Evolutionary conservation across 2,888 invertebrate species (phyloP).

Genomic region (Sphaeridia pumilis): DNA sequence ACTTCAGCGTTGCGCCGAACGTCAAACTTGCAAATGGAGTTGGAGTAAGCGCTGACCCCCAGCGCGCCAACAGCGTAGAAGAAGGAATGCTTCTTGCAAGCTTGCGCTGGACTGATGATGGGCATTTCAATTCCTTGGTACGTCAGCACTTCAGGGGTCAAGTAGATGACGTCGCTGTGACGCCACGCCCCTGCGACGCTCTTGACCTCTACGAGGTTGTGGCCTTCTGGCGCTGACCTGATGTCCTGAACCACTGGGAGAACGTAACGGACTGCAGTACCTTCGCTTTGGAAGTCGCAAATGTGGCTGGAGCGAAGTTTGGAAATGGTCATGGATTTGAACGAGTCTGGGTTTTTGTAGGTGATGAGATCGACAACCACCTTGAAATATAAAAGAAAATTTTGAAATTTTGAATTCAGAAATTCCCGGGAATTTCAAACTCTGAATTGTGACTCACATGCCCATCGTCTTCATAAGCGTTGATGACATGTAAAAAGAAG

Average conservation of each 20-base stretch:
- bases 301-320: conserved; percentile 8
- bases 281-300: conserved; percentile 9
- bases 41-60: conserved; percentile 37
- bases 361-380: conserved; percentile 14
- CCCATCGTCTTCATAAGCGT: conserved; percentile 42
- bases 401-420: neutral
- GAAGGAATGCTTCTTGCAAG: conserved; percentile 41
- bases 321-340: conserved; percentile 8
- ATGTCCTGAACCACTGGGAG: conserved; percentile 10
- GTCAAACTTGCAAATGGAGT: conserved; percentile 37
- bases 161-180: conserved; percentile 34
- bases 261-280: conserved; percentile 15
- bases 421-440: neutral
- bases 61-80: conserved; percentile 42
- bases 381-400: conserved; percentile 1
- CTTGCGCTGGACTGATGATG: conserved; percentile 41
- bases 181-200: conserved; percentile 39
- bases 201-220: conserved; percentile 40
- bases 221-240: conserved; percentile 36
- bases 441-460: conserved; percentile 21
- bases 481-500: conserved; percentile 46
- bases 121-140: conserved; percentile 43
- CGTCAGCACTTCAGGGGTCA: conserved; percentile 35
- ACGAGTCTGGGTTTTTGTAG: conserved; percentile 12
- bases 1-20: conserved; percentile 18